Evolutionary conservation across 1,140 invertebrate genomes (phyloP), one percentile per base, ranked within the genome.

Genomic region (Drosophila lacteicornis): DNA sequence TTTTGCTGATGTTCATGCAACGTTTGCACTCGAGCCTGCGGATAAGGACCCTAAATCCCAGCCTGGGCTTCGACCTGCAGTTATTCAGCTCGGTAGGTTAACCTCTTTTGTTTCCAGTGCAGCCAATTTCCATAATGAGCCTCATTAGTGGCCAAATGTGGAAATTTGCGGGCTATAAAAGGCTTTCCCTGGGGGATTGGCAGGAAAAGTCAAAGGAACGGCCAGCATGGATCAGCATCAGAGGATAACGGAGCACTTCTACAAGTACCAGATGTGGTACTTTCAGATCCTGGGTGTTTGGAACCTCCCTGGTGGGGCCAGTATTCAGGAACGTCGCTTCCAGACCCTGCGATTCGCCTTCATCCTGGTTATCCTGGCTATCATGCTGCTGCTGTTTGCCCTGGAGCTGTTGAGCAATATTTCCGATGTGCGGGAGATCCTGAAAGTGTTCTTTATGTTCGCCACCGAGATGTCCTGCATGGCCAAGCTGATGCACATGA

Each of bases 401-500:
- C 47, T 92, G 43, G 61, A 71, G 15, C 53, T 92, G 4, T 0
- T 79, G 9, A 58, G 43, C 25, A 74, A 81, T 33, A 63, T 92
- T 12, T 70, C 70, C 19, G 55, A 77, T 38, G 13, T 92, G 22
- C 56, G 59, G 11, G 76, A 87, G 36, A 71, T 92, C 19, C 55
- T 92, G 4, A 78, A 90, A 5, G 88, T 92, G 15, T 87, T 92
- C 56, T 87, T 82, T 13, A 80, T 92, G 57, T 91, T 87, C 15
- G 75, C 80, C 71, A 92, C 91, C 8, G 76, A 80, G 27, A 47
- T 91, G 27, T 77, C 79, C 6, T 86, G 81, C 55, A 65, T 92
- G 82, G 49, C 58, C 8, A 92, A 92, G 53, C 43, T 82, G 19
- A 22, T 91, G 22, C 75, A 49, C 19, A n/a, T 92, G 3, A 74